A percentile compares a stretch with the other conserved stretches of the same genome.
These are phyloP conservation scores for Jacana jacana DNA, from an alignment of 2,113 vertebrate genomes.

Conservation along the genomic window DNA sequence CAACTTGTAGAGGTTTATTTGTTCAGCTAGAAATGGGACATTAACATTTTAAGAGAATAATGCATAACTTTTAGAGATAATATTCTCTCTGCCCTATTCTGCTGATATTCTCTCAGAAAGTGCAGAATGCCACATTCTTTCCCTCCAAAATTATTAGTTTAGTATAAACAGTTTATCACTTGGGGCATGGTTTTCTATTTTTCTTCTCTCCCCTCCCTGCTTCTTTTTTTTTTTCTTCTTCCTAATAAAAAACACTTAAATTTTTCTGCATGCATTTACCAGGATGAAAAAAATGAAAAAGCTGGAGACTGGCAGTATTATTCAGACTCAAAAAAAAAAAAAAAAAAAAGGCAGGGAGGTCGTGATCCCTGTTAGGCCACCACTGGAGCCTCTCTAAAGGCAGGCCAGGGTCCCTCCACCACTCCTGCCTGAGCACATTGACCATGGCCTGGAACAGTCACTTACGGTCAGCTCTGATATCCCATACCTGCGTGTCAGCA, in stretches of 20 bases:
- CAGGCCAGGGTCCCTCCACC: background rate
- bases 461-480: background rate
- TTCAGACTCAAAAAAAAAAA: background rate
- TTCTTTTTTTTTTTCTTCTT: background rate
- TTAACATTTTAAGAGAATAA: constrained; percentile 77
- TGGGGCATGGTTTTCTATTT: background rate
- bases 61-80: constrained; percentile 69
- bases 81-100: constrained; percentile 61
- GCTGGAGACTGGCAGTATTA: background rate
- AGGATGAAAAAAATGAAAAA: background rate
- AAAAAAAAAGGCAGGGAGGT: background rate
- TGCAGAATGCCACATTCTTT: constrained; percentile 27
- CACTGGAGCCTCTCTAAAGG: background rate
- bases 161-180: constrained; percentile 54
- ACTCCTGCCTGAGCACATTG: background rate
- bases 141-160: constrained; percentile 42
- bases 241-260: background rate
- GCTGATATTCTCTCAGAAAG: constrained; percentile 32
- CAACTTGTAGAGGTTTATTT: constrained; percentile 68
- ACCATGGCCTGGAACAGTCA: background rate
- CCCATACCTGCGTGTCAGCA: background rate
- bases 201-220: too few relatives aligned
- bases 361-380: background rate
- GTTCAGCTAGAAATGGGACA: constrained; percentile 69
- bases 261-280: background rate